Percentiles rank a stretch among this genome's conserved stretches.
phyloP scores from a whole-genome alignment of 2,113 vertebrate genomes.

The Syngnathus scovelli region DNA sequence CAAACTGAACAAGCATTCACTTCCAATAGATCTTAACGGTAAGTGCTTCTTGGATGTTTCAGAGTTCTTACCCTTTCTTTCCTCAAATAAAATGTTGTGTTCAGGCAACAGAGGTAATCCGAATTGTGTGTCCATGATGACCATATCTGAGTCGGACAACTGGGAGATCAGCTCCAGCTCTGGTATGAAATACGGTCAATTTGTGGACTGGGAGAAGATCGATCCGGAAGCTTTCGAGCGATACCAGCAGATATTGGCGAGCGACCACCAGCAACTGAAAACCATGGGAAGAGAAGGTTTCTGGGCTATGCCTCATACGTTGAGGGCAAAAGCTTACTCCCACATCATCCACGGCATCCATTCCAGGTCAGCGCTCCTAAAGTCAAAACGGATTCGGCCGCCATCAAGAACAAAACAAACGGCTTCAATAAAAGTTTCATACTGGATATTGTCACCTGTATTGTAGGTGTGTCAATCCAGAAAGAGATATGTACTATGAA shows the following conservation, averaged over 20 bases:
- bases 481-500: slow-evolving; percentile 65
- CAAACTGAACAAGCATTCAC: slow-evolving; percentile 40
- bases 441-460: slow-evolving; percentile 4
- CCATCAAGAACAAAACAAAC: too few species aligned
- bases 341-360: slow-evolving; percentile 75
- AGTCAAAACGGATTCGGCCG: neutral
- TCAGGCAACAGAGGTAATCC: slow-evolving; percentile 57
- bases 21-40: slow-evolving; percentile 56
- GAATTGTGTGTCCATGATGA: slow-evolving; percentile 64
- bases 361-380: slow-evolving; percentile 45
- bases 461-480: slow-evolving; percentile 54
- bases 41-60: slow-evolving; percentile 4
- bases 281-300: slow-evolving; percentile 74
- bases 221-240: slow-evolving; percentile 49
- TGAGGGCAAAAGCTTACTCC: slow-evolving; percentile 77
- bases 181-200: slow-evolving; percentile 71
- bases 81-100: neutral
- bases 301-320: slow-evolving; percentile 69
- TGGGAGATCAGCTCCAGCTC: slow-evolving; percentile 70
- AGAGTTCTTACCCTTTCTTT: neutral
- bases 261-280: slow-evolving; percentile 70
- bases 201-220: slow-evolving; percentile 83
- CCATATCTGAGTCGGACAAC: slow-evolving; percentile 70
- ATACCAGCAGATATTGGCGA: slow-evolving; percentile 58
- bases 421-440: neutral